A percentile compares a stretch with the other conserved stretches of the same genome.
These are phyloP conservation scores for Cotesia glomerata DNA, from an alignment of 1,140 invertebrate genomes.

Conservation along the genomic window DNA sequence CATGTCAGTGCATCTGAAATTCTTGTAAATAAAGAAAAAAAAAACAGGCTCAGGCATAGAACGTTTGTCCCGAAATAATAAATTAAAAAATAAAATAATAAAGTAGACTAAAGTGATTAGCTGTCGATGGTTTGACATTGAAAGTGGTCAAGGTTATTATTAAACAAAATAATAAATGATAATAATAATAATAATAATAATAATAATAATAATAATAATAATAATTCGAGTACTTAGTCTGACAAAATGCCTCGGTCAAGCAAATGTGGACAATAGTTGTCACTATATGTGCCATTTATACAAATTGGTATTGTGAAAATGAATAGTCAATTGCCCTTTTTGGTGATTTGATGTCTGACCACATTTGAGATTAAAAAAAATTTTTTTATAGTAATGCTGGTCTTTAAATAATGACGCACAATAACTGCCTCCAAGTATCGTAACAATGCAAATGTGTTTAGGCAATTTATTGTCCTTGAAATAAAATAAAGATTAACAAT, in stretches of 20 bases:
- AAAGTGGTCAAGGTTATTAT: background rate
- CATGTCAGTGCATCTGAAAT: slow-evolving; percentile 11
- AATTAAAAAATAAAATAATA: background rate
- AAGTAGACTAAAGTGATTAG: background rate
- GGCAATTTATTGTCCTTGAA: background rate
- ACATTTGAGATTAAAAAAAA: background rate
- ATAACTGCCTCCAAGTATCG: slow-evolving; percentile 16
- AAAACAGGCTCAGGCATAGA: background rate
- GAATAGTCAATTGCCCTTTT: slow-evolving; percentile 8
- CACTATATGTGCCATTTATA: slow-evolving; percentile 23
- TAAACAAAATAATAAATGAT: slow-evolving; percentile 4
- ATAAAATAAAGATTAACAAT: background rate
- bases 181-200: slow-evolving; percentile 6
- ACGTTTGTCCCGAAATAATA: background rate
- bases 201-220: slow-evolving; percentile 5
- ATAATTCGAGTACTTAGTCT: background rate
- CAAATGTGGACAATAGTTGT: slow-evolving; percentile 14
- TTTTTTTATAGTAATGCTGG: background rate
- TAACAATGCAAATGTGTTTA: background rate
- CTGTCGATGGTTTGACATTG: background rate
- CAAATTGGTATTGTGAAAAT: slow-evolving; percentile 5
- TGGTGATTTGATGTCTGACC: background rate
- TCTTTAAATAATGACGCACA: slow-evolving; percentile 7
- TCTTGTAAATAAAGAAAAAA: slow-evolving; percentile 6
- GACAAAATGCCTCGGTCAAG: slow-evolving; percentile 12